Conservation (phyloP, 2,888 invertebrate species). For the Eutolmus rufibarbis region DNA sequence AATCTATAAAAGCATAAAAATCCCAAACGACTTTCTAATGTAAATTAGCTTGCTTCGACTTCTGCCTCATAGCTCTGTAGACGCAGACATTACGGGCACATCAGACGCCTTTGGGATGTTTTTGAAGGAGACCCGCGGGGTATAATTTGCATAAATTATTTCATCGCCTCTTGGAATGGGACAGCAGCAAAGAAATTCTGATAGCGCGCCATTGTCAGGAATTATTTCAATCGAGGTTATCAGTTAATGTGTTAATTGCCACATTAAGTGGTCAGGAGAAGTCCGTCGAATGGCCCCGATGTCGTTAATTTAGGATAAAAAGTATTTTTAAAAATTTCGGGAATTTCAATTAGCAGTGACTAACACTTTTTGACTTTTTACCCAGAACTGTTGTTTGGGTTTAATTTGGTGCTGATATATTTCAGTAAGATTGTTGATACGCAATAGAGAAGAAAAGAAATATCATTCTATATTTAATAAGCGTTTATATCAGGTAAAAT, state of each 20-base stretch:
- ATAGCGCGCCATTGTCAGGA: neutral
- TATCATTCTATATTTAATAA: no score
- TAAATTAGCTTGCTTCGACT: neutral
- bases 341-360: neutral
- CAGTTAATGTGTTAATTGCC: constrained; percentile 11
- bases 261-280: neutral
- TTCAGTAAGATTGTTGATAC: no score
- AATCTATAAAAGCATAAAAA: neutral
- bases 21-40: neutral
- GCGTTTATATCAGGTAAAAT: no score
- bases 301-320: neutral
- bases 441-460: no score
- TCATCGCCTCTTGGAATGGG: neutral
- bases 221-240: constrained; percentile 1
- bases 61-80: neutral
- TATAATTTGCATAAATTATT: constrained; percentile 2
- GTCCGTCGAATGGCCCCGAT: neutral
- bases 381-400: neutral
- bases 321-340: neutral
- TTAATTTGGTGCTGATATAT: no score
- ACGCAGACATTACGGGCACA: neutral
- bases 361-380: neutral
- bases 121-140: neutral
- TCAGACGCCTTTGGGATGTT: neutral
- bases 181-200: neutral